phyloP scores from a whole-genome alignment of 2,797 vertebrate species.

The Vireo griseus region DNA sequence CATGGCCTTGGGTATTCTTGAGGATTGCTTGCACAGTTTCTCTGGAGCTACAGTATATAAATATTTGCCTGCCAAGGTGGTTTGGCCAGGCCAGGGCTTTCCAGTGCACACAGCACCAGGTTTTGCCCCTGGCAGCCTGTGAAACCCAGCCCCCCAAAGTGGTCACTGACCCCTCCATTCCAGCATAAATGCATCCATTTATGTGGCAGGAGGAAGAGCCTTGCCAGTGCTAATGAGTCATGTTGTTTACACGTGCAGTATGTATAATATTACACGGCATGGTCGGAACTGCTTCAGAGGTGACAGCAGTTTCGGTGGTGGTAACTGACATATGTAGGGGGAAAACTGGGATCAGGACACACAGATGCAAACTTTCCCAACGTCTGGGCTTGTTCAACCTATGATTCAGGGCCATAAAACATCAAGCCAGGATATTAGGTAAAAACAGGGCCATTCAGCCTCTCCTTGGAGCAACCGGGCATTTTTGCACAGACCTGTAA shows the following conservation, averaged over 20 bases:
- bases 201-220: neutral
- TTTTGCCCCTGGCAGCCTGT: neutral
- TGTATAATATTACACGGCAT: accelerated
- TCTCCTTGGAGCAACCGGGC: neutral
- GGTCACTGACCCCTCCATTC: neutral
- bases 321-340: neutral
- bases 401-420: neutral
- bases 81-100: neutral
- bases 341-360: neutral
- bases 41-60: neutral
- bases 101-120: neutral
- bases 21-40: neutral
- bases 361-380: neutral
- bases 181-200: neutral
- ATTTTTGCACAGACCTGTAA: neutral
- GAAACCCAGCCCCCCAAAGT: neutral
- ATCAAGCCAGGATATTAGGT: neutral
- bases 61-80: neutral
- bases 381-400: neutral
- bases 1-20: neutral
- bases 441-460: neutral
- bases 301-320: neutral
- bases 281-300: neutral
- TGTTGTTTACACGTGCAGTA: neutral
- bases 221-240: neutral